Percentiles rank a stretch among this genome's conserved stretches.
Evolutionary conservation across 1,140 invertebrate genomes (phyloP).

Genomic region (Drosophila dunni): DNA sequence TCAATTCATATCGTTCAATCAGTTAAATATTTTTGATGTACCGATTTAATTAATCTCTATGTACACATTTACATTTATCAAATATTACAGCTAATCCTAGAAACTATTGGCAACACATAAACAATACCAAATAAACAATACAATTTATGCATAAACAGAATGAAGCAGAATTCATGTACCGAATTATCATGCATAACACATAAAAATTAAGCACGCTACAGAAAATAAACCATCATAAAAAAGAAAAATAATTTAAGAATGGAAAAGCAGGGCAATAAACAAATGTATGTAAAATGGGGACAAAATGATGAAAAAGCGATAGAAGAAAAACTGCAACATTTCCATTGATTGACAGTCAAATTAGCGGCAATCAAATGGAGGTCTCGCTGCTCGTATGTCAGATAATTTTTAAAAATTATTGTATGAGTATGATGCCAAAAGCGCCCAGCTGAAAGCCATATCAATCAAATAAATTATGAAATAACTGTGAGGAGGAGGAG

Average conservation of each 20-base stretch:
- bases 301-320: constrained; percentile 38
- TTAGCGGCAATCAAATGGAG: constrained; percentile 75
- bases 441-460: constrained; percentile 61
- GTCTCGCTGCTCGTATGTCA: constrained; percentile 47
- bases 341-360: constrained; percentile 79
- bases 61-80: not conserved
- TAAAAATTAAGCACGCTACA: constrained; percentile 26
- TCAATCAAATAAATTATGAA: constrained; percentile 79
- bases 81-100: constrained; percentile 12
- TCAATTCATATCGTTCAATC: not conserved
- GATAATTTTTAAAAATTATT: constrained; percentile 75
- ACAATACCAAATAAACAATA: constrained; percentile 8
- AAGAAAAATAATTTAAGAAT: constrained; percentile 27
- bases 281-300: constrained; percentile 40
- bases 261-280: constrained; percentile 33
- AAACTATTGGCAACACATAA: not conserved
- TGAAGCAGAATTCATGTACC: constrained; percentile 31
- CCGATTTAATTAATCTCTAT: not conserved
- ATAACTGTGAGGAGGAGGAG: constrained; percentile 1
- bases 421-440: constrained; percentile 12
- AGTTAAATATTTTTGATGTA: not conserved
- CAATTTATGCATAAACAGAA: constrained; percentile 30
- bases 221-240: not conserved
- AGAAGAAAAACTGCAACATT: constrained; percentile 38
- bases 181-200: constrained; percentile 48